Evolutionary conservation across 2,797 vertebrate species (phyloP), one percentile per base, ranked within the genome.

Genomic region (Anabas testudineus): DNA sequence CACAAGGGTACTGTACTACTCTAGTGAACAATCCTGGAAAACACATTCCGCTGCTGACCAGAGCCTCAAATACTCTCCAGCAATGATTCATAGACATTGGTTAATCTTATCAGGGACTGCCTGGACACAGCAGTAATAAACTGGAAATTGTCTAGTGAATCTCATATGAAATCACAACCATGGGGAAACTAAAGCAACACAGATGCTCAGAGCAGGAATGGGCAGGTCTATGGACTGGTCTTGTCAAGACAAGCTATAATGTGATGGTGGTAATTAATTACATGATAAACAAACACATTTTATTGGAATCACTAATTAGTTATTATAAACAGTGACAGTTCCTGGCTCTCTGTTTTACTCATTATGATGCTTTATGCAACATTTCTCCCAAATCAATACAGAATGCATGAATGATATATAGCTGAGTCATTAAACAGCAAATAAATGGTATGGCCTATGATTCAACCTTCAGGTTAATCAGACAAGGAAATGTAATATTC

Each of bases 61-160:
- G 46, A 3, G 9, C 72, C 67, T 75, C 60, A 41, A 80, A 88
- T 10, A 32, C 76, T 66, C 72, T 70, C 42, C 83, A 74, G 80
- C 82, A 74, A 69, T 90, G 87, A 91, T 90, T 92, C 88, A 90
- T 81, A 75, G 89, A 85, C 82, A 69, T 85, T 83, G 83, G 78
- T 88, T 91, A 92, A 93, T 92, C 90, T 89, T 89, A 92, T 92
- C 91, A 90, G 92, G 90, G 91, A 92, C 86, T 67, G 84, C 76
- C 82, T 57, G 87, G 89, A 87, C 91, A 81, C 92, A 90, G 85
- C 86, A 83, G 91, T 90, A 93, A 92, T 93, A 93, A 93, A 92
- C 84, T 81, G 84, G 80, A 92, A 89, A 91, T 91, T 90, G 91
- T 88, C 87, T 69, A 78, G 91, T 84, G 90, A 87, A 86, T 90